Base-by-base conservation (phyloP, 2,113 vertebrate genomes). In the Oreochromis aureus region DNA sequence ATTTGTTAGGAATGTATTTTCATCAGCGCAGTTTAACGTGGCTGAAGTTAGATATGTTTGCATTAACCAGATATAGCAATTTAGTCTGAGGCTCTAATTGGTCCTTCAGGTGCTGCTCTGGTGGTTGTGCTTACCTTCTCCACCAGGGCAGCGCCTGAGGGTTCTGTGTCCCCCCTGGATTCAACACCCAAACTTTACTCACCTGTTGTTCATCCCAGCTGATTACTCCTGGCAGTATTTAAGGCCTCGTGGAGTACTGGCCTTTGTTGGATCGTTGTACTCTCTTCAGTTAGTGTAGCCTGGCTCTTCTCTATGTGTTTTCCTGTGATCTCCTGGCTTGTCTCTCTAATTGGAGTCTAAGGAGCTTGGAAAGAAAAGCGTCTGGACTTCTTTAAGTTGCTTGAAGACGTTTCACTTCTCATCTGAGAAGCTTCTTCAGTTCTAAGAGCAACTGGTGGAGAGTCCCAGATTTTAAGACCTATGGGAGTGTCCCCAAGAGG, bases 231-330 rank as follows among this genome's bases (percentile, higher is more conserved):
- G 58, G 30, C 58, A 61, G 58, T 10, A 10, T 61, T 19, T 0
- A 61, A 61, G 58, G 0, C 30, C 58, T 61, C 1, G 8, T 61
- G 58, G 58, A 34, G 58, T 61, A 61, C 30, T 61, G 8, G 15
- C 1, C 58, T 61, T 61, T 0, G 0, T 30, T 34, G 58, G 30
- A 61, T 61, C 18, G 2, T 0, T 61, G 0, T 34, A 61, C 8
- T 4, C 30, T 0, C 34, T 61, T 34, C 16, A 61, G 30, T 34
- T 61, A 61, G 58, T 4, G 30, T 61, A 61, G 30, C 58, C 9
- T 8, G 34, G 58, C 58, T 34, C 58, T 61, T 34, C 30, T 34
- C 0, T 61, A 19, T 34, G 58, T 61, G 30, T 10, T 61, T 19
- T 61, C 1, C 58, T 19, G 30, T 34, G 30, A 19, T 61, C 30